Base-by-base conservation (phyloP, 2,797 vertebrate genomes). In the Podarcis siculus region DNA sequence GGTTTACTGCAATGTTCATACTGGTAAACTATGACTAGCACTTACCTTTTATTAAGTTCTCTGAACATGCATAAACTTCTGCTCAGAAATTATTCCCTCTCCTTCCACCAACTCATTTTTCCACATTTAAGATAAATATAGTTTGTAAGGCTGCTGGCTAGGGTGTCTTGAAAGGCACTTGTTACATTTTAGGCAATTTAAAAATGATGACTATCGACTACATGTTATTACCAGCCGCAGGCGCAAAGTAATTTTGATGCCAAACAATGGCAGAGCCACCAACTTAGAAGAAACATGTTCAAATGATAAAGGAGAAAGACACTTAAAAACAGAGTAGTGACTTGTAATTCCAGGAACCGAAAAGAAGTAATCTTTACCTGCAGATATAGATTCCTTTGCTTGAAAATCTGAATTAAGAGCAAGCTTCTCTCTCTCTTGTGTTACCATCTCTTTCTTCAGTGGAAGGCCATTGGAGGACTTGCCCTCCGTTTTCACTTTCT, bases 361-460 rank as follows among this genome's bases (percentile, higher is more conserved):
- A 67, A 0, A 4, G 80, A 93, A 90, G 58, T 49, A 0, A 27
- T 55, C 49, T 89, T 86, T 91, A 96, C 96, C 94, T 92, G 83
- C 21, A 86, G 90, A 37, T 89, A 84, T 5, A 7, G 12, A 72
- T 49, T 85, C 85, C 82, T 91, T 91, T 27, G 72, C 39, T 86
- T 84, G 2, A 23, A 72, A 39, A 1, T 72, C 78, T 3, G 82
- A 42, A 58, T 72, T 67, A 79, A 81, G 1, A 4, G 72, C 13
- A 42, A 21, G 30, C 2, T 4, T 7, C 27, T 89, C 91, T 87
- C 86, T 88, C 25, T 92, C 95, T 45, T 86, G 91, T 64, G 64
- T 89, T 49, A 64, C 32, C 86, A 66, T 81, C 89, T 90, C 37
- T 66, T 94, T 90, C 85, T 94, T 92, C 86, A 81, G 86, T 72